Base-by-base conservation (phyloP, 2,797 vertebrate genomes). In the Melanotaenia maccullochi region DNA sequence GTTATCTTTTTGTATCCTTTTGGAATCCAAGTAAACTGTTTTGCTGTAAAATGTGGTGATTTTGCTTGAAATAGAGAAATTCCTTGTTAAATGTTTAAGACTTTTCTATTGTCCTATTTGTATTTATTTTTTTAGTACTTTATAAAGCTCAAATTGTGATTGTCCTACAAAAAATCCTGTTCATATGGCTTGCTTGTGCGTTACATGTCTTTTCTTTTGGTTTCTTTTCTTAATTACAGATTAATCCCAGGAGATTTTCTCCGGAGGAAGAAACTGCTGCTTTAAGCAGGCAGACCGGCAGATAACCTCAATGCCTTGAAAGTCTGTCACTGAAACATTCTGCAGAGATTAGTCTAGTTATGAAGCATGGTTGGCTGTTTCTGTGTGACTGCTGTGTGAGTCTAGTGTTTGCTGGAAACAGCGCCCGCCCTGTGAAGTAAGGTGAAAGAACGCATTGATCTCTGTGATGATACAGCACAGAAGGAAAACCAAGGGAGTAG, bases 381-480 rank as follows among this genome's bases (percentile, higher is more conserved):
- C 87, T 89, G 77, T 83, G 82, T 69, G 79, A 73, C 72, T 71
- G 71, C 73, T 77, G 78, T 88, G 85, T 81, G 71, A 13, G 63
- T 83, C 83, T 85, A 62, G 71, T 82, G 71, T 84, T 82, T 82
- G 78, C 82, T 67, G 71, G 78, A 92, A 92, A 92, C 89, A 90
- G 73, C 71, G 35, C 85, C 86, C 84, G 83, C 81, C 80, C 85
- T 89, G 87, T 91, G 85, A 90, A 90, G 85, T 83, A 67, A 6
- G 24, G 74, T 86, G 88, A 92, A 91, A 91, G 87, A 87, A 76
- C 20, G 12, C 84, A 93, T 92, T 93, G 90, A 94, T 92, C 84
- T 81, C 59, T 70, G 77, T 69, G 74, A 87, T 82, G 78, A 65
- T 88, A 79, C 69, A 68, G 69, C 82, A 82, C 76, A 75, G 70